These are phyloP conservation scores for Piliocolobus tephrosceles DNA, from an alignment of 2,113 vertebrate genomes.

Conservation along the genomic window DNA sequence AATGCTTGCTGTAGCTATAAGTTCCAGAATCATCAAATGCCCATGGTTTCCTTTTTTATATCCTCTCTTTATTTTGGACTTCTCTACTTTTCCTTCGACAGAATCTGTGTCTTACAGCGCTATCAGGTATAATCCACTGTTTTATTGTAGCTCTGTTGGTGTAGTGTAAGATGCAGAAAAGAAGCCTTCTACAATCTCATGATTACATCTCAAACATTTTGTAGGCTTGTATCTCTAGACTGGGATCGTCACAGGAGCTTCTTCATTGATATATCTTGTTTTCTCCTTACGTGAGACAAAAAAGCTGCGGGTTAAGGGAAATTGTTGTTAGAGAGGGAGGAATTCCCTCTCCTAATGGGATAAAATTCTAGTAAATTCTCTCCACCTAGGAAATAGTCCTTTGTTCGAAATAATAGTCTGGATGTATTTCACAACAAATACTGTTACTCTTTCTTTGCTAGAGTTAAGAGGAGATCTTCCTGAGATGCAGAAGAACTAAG, in stretches of 20 bases:
- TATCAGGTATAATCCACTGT: neutral
- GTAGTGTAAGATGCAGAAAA: neutral
- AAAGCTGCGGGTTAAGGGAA: neutral
- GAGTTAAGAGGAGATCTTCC: neutral
- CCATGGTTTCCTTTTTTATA: neutral
- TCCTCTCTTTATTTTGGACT: neutral
- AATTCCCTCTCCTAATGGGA: neutral
- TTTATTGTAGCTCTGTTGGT: neutral
- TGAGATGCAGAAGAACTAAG: neutral
- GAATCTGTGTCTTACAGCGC: neutral
- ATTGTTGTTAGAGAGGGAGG: neutral
- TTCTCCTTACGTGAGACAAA: neutral
- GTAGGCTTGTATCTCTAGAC: neutral
- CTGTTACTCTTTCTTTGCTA: neutral
- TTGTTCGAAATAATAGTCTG: neutral
- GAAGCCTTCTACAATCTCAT: neutral
- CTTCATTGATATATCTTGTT: neutral
- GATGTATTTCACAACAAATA: neutral
- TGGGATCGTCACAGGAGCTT: neutral
- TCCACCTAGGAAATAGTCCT: neutral
- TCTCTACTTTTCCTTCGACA: neutral
- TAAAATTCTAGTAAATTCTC: neutral
- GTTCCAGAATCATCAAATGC: neutral
- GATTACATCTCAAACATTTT: neutral
- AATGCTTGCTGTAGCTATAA: neutral